phyloP scores from a whole-genome alignment of 2,797 vertebrate species.

The Platalea minor region DNA sequence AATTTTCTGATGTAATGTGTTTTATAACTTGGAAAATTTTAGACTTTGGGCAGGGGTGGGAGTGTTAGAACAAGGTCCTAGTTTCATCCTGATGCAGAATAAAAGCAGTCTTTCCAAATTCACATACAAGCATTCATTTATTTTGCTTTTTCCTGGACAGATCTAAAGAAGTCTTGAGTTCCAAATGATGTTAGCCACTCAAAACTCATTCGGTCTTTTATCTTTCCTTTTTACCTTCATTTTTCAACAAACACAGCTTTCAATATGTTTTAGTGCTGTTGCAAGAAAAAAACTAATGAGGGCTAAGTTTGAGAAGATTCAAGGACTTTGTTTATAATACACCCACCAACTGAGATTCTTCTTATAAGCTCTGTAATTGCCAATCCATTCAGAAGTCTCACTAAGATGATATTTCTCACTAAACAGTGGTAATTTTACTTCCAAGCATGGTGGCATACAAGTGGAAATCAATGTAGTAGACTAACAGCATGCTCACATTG shows the following conservation, averaged over 20 bases:
- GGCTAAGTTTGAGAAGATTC: not conserved
- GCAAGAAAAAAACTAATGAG: not conserved
- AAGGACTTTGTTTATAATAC: not conserved
- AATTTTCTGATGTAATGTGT: not conserved
- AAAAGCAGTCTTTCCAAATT: not conserved
- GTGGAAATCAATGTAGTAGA: not conserved
- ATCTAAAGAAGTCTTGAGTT: not conserved
- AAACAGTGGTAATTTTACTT: not conserved
- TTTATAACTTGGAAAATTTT: not conserved
- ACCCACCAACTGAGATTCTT: not conserved
- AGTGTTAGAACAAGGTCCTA: not conserved
- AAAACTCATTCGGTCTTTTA: not conserved
- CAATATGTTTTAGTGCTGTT: not conserved
- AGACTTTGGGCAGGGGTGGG: rapidly evolving
- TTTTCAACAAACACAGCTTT: not conserved
- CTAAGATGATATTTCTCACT: not conserved
- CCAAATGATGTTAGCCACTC: not conserved
- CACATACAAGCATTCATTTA: not conserved
- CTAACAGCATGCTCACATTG: not conserved
- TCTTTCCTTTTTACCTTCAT: not conserved
- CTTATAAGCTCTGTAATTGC: not conserved
- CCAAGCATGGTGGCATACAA: not conserved
- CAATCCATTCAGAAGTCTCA: not conserved
- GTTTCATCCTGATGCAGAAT: not conserved
- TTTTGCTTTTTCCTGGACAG: not conserved